These are phyloP conservation scores for Augochlora pura DNA, from an alignment of 1,140 invertebrate genomes.

Conservation along the genomic window DNA sequence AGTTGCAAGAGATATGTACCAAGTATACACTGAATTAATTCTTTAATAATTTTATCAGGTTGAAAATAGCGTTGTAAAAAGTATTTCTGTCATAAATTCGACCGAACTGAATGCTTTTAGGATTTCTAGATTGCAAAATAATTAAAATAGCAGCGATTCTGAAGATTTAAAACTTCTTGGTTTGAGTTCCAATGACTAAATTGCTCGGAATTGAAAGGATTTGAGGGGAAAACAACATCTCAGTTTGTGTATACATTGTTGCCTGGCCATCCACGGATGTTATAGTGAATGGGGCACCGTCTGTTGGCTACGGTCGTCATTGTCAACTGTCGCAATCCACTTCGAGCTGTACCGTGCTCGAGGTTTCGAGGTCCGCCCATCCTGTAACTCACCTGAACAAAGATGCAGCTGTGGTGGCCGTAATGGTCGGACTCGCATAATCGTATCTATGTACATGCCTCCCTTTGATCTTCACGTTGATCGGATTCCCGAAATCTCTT, in stretches of 20 bases:
- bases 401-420: conserved; percentile 26
- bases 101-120: too few species aligned
- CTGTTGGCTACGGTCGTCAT: conserved; percentile 58
- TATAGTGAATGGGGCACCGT: conserved; percentile 68
- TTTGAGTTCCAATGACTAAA: too few species aligned
- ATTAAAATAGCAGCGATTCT: too few species aligned
- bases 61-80: too few species aligned
- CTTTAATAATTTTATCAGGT: too few species aligned
- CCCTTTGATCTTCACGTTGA: conserved; percentile 23
- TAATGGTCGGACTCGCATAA: conserved; percentile 10
- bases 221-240: too few species aligned
- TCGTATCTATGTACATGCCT: conserved; percentile 13
- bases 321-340: conserved; percentile 71
- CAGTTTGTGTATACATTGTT: conserved; percentile 14
- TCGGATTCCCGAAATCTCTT: conserved; percentile 24
- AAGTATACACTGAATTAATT: too few species aligned
- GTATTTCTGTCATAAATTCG: too few species aligned
- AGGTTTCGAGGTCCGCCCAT: conserved; percentile 52
- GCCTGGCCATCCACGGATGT: conserved; percentile 57
- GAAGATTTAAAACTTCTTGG: too few species aligned
- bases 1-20: too few species aligned
- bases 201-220: too few species aligned
- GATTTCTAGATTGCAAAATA: too few species aligned
- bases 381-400: conserved; percentile 14
- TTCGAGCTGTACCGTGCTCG: conserved; percentile 52